Percentiles rank a stretch among this genome's conserved stretches.
Conservation (phyloP, 2,797 vertebrate genomes). For the Erithacus rubecula region DNA sequence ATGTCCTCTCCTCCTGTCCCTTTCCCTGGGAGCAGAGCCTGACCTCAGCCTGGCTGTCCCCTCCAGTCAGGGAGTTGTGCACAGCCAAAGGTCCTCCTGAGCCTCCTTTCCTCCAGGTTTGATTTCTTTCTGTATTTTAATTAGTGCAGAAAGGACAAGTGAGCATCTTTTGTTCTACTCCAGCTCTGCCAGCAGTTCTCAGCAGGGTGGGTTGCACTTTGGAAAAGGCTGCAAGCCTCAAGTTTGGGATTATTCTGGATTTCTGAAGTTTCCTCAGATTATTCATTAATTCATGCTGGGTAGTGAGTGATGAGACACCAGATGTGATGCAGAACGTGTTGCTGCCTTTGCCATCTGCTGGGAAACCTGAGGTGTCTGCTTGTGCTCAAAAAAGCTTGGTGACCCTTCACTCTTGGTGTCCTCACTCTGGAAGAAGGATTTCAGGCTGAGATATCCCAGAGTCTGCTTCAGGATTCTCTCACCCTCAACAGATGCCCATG, state of each 20-base stretch:
- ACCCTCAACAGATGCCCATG: rapidly evolving
- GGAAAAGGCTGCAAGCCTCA: background rate
- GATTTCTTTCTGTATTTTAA: background rate
- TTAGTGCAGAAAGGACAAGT: background rate
- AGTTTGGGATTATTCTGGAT: background rate
- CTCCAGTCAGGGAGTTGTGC: background rate
- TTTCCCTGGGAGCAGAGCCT: background rate
- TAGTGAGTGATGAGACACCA: background rate
- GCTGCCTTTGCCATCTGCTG: background rate
- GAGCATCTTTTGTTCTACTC: rapidly evolving
- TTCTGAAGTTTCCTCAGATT: background rate
- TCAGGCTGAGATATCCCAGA: background rate
- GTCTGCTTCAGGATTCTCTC: background rate
- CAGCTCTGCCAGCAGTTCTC: background rate
- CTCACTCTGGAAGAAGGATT: background rate
- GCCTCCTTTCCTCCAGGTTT: background rate
- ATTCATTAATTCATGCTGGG: background rate
- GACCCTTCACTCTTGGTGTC: background rate
- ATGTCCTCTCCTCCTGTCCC: background rate
- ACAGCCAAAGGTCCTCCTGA: background rate
- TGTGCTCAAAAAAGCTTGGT: background rate
- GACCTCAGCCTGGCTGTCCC: rapidly evolving
- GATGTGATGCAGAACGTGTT: background rate
- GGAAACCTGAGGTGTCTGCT: background rate
- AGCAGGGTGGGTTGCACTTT: background rate